A percentile compares a stretch with the other conserved stretches of the same genome.
These are phyloP conservation scores for Trypoxylus dichotomus DNA, from an alignment of 1,140 invertebrate species.

Conservation along the genomic window DNA sequence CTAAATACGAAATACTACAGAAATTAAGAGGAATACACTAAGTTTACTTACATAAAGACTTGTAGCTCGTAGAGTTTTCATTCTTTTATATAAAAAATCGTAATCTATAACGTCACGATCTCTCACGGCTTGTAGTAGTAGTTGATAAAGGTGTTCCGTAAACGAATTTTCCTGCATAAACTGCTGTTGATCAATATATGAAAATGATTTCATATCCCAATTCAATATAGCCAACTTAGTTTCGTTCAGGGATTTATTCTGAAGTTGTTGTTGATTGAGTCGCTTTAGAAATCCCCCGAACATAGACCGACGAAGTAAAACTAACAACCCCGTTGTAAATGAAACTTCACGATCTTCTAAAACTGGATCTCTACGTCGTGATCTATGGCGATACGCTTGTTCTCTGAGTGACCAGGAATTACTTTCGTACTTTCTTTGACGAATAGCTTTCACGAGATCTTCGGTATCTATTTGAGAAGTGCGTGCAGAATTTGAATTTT, in stretches of 20 bases:
- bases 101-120: conserved; percentile 38
- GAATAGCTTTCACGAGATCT: not conserved
- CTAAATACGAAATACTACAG: not conserved
- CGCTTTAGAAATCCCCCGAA: conserved; percentile 42
- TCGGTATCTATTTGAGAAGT: not conserved
- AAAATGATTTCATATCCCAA: conserved; percentile 39
- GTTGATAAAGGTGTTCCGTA: conserved; percentile 32
- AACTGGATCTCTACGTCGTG: conserved; percentile 8
- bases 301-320: conserved; percentile 37
- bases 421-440: conserved; percentile 27
- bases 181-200: conserved; percentile 30
- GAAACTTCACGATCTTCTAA: conserved; percentile 34
- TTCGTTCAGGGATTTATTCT: conserved; percentile 40
- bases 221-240: conserved; percentile 42
- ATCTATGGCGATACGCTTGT: conserved; percentile 33
- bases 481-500: not conserved
- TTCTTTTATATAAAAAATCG: conserved; percentile 38
- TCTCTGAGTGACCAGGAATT: conserved; percentile 38
- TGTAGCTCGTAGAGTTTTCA: conserved; percentile 33
- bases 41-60: conserved; percentile 29
- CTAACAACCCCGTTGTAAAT: conserved; percentile 32
- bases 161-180: conserved; percentile 37
- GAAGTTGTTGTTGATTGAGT: conserved; percentile 38
- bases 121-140: conserved; percentile 39
- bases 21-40: not conserved